Evolutionary conservation across 1,140 invertebrate genomes (phyloP).

Genomic region (Lordiphosa mommai): DNA sequence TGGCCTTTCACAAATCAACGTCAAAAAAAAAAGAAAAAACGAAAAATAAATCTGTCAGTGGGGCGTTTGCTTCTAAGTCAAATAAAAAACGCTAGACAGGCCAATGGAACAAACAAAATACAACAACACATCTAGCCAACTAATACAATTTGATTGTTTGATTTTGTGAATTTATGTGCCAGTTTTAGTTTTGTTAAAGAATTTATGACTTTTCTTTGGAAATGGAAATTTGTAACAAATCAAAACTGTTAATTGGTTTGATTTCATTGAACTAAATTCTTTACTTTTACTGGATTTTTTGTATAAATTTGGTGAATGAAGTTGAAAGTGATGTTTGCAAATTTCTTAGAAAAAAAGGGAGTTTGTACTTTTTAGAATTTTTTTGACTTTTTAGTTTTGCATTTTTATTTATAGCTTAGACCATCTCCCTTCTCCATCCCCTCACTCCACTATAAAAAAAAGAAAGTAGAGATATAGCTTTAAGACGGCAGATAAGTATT

Average conservation of each 20-base stretch:
- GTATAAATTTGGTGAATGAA: neutral
- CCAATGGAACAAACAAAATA: slow-evolving; percentile 53
- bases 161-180: slow-evolving; percentile 52
- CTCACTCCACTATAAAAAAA: too few species aligned
- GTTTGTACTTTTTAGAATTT: too few species aligned
- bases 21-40: slow-evolving; percentile 10
- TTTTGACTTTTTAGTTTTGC: too few species aligned
- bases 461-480: too few species aligned
- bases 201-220: slow-evolving; percentile 30
- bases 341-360: too few species aligned
- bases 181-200: slow-evolving; percentile 21
- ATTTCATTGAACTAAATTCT: slow-evolving; percentile 25
- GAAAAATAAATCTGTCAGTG: slow-evolving; percentile 65
- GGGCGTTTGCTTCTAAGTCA: slow-evolving; percentile 71
- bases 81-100: slow-evolving; percentile 26
- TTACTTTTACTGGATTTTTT: neutral
- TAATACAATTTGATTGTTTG: slow-evolving; percentile 43
- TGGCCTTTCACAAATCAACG: slow-evolving; percentile 68
- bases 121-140: slow-evolving; percentile 21
- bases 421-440: too few species aligned
- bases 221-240: slow-evolving; percentile 30
- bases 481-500: too few species aligned
- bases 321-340: too few species aligned
- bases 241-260: slow-evolving; percentile 43
- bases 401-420: too few species aligned